Evolutionary conservation across 37 sponge, comb jelly and placozoan genomes (phyloP), one percentile per base, ranked within the genome.

Genomic region (Chondrosia reniformis): DNA sequence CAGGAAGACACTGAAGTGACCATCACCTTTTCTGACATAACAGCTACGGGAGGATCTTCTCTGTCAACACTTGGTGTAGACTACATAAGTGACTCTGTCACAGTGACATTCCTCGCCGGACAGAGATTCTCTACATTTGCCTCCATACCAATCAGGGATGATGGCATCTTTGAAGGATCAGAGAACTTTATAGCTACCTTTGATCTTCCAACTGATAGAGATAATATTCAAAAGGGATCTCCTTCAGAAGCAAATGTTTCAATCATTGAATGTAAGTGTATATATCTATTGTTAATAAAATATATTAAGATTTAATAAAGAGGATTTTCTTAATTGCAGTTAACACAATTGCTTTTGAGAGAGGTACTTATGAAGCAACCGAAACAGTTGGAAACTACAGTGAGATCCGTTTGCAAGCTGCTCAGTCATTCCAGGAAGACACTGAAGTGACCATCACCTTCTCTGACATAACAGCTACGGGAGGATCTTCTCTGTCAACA

Each of bases 1-100:
- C 34, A 32, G 19, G 34, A 64, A 32, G 66, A 64, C 66, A 64
- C 66, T 31, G 33, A 64, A 33, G 66, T 64, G 5, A 64, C 66
- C 19, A 64, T 64, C 33, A 33, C 66, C 25, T 64, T 64, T 13
- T 4, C 66, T 33, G 66, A 64, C 66, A 64, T 64, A 32, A 28
- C 66, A 8, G 66, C 66, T 10, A 64, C 66, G 19, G n/a, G n/a
- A n/a, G n/a, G n/a, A n/a, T 4, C 66, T 27, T 32, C 28, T 13
- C 5, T 64, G 34, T 33, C 34, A 4, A 36, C 66, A 33, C 2
- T 4, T 64, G 66, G 66, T 31, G 66, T 64, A 8, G 66, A 64
- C 66, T 64, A 64, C 33, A 36, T 32, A 5, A 13, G 33, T 28
- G 17, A 3, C 4, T 1, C 31, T 8, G 33, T 27, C 31, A 28